Percentiles rank a stretch among this genome's conserved stretches.
Conservation (phyloP, 2,797 vertebrate species). For the Sparus aurata region DNA sequence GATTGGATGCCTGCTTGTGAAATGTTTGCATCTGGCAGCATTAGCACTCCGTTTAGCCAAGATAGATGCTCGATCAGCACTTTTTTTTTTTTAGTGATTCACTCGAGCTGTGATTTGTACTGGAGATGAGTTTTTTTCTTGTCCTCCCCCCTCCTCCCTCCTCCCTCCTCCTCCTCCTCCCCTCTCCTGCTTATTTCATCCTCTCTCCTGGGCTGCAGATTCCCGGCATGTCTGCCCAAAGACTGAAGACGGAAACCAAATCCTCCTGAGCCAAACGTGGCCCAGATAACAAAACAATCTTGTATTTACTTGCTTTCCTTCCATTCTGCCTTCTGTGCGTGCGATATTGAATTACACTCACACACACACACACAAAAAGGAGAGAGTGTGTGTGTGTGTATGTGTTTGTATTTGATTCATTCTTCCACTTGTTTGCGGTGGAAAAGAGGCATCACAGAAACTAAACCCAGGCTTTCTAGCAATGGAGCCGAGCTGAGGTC, state of each 20-base stretch:
- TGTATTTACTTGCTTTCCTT: constrained; percentile 42
- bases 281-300: constrained; percentile 65
- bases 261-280: constrained; percentile 63
- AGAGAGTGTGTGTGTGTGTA: background rate
- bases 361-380: constrained; percentile 9
- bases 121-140: constrained; percentile 8
- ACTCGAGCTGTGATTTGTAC: constrained; percentile 44
- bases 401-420: constrained; percentile 4
- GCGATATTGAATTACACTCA: constrained; percentile 27
- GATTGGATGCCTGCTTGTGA: constrained; percentile 29
- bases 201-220: constrained; percentile 35
- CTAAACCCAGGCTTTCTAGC: background rate
- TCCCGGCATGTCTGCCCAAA: constrained; percentile 53
- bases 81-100: constrained; percentile 44
- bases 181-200: constrained; percentile 20
- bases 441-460: constrained; percentile 17
- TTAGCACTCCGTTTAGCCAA: constrained; percentile 35
- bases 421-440: constrained; percentile 9
- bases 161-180: no score
- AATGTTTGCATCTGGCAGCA: constrained; percentile 38
- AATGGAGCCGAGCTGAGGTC: background rate
- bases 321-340: constrained; percentile 25
- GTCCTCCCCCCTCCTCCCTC: background rate
- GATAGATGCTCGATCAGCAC: constrained; percentile 33
- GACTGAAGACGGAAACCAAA: constrained; percentile 51